A percentile compares a stretch with the other conserved stretches of the same genome.
Conservation (phyloP, 2,113 vertebrate genomes). For the Barbus barbus region DNA sequence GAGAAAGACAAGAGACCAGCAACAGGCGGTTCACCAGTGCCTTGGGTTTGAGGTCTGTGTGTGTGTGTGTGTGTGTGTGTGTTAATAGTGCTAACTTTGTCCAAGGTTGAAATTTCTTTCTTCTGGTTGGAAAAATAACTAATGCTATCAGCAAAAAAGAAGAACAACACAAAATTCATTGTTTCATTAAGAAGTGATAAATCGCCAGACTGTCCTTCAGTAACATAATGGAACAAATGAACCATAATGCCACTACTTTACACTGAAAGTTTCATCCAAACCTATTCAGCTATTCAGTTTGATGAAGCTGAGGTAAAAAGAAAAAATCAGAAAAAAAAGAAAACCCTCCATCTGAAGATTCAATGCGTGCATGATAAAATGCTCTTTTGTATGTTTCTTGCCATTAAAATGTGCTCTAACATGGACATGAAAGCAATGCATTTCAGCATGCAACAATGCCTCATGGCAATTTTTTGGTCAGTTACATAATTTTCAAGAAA, state of each 20-base stretch:
- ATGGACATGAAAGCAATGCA: not conserved
- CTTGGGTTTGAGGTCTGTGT: not conserved
- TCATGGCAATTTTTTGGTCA: not conserved
- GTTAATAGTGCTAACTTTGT: not conserved
- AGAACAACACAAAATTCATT: not conserved
- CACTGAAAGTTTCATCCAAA: not conserved
- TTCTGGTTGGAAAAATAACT: not conserved
- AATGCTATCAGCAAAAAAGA: not conserved
- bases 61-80: not conserved
- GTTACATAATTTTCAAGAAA: not conserved
- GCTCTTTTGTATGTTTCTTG: no score
- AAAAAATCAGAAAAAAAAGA: no score
- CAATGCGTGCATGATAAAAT: no score
- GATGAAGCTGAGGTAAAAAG: no score
- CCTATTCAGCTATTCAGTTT: not conserved
- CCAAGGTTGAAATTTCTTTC: not conserved
- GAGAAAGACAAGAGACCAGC: constrained; percentile 56
- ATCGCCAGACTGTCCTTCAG: not conserved
- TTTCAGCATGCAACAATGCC: not conserved
- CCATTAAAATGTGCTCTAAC: not conserved
- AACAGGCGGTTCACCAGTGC: constrained; percentile 52
- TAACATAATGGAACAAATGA: not conserved
- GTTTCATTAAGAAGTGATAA: no score
- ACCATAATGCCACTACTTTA: not conserved
- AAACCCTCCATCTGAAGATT: no score